Evolutionary conservation across 2,888 invertebrate genomes (phyloP).

Genomic region (Temnothorax ravouxi): DNA sequence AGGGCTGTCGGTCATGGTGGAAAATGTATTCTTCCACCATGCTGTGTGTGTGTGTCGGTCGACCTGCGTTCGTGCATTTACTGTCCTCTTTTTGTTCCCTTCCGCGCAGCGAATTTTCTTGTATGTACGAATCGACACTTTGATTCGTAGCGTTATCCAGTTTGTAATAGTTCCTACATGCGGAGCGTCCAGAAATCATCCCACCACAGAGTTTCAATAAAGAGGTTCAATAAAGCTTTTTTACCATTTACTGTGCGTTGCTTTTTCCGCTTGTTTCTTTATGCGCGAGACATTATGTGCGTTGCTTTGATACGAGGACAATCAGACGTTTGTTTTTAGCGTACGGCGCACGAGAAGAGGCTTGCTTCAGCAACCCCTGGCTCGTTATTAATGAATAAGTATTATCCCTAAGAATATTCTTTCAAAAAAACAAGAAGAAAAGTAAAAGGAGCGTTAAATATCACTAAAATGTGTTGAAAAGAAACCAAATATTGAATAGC

Average conservation of each 20-base stretch:
- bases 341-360: background rate
- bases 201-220: constrained; percentile 45
- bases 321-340: constrained; percentile 63
- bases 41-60: too few species aligned
- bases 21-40: too few species aligned
- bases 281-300: constrained; percentile 52
- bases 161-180: constrained; percentile 73
- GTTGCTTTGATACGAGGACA: constrained; percentile 65
- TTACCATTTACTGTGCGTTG: constrained; percentile 33
- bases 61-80: constrained; percentile 58
- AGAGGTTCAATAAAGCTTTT: constrained; percentile 74
- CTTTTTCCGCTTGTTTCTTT: constrained; percentile 42
- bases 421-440: background rate
- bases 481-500: background rate
- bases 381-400: constrained; percentile 43
- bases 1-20: constrained; percentile 41
- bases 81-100: background rate
- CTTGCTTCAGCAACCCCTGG: background rate
- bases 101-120: constrained; percentile 30
- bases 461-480: constrained; percentile 12
- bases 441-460: background rate
- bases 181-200: constrained; percentile 52
- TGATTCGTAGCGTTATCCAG: constrained; percentile 53
- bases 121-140: constrained; percentile 32
- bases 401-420: constrained; percentile 14